These are phyloP conservation scores for Trissolcus basalis DNA, from an alignment of 1,140 invertebrate species.

Conservation along the genomic window DNA sequence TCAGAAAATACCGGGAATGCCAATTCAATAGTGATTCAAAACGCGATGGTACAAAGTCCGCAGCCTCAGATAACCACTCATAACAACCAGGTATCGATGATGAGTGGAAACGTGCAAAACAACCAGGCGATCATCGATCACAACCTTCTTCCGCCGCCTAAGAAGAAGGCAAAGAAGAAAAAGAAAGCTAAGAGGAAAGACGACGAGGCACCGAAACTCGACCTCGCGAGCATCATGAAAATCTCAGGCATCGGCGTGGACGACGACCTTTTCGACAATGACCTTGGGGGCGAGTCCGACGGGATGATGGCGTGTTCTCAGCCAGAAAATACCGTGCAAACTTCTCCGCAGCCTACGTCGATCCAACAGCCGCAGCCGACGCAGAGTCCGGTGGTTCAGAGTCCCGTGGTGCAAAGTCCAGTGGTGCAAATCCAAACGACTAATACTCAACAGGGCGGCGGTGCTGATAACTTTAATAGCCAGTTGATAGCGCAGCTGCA, in stretches of 20 bases:
- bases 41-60: conserved; percentile 74
- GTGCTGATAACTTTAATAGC: conserved; percentile 67
- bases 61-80: conserved; percentile 70
- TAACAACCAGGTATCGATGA: conserved; percentile 62
- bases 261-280: conserved; percentile 74
- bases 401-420: conserved; percentile 58
- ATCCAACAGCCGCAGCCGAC: conserved; percentile 6
- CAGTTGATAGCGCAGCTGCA: conserved; percentile 72
- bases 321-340: conserved; percentile 34
- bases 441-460: conserved; percentile 5
- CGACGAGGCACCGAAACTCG: conserved; percentile 76
- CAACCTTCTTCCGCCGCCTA: conserved; percentile 72
- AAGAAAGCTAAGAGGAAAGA: conserved; percentile 77
- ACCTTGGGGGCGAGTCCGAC: conserved; percentile 67
- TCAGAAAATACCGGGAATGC: conserved; percentile 68
- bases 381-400: conserved; percentile 54
- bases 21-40: conserved; percentile 74
- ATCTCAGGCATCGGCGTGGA: conserved; percentile 78
- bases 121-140: conserved; percentile 69
- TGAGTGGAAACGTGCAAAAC: conserved; percentile 58
- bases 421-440: conserved; percentile 60
- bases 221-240: conserved; percentile 78
- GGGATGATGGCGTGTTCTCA: conserved; percentile 43
- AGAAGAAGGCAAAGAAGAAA: conserved; percentile 74
- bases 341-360: background rate